These are phyloP conservation scores for Anolis carolinensis DNA, from an alignment of 2,113 vertebrate species.

Conservation along the genomic window DNA sequence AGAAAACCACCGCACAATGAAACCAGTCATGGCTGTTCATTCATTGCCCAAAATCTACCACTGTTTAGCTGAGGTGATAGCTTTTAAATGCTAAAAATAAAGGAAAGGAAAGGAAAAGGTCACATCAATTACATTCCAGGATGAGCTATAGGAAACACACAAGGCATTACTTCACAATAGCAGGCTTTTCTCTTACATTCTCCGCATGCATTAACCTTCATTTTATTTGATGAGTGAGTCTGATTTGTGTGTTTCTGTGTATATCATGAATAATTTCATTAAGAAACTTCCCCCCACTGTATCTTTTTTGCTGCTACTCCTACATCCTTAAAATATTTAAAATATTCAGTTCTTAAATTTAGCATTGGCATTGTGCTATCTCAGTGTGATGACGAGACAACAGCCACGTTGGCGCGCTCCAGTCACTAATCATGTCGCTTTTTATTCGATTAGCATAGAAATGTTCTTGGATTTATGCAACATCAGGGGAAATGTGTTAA, in stretches of 20 bases:
- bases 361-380: constrained; percentile 72
- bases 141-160: constrained; percentile 68
- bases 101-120: constrained; percentile 38
- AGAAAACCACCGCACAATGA: constrained; percentile 8
- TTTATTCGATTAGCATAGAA: constrained; percentile 82
- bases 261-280: constrained; percentile 84
- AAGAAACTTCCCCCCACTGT: constrained; percentile 75
- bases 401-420: constrained; percentile 76
- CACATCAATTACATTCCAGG: constrained; percentile 68
- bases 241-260: constrained; percentile 68
- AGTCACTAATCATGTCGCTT: constrained; percentile 77
- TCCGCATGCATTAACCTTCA: constrained; percentile 83
- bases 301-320: constrained; percentile 57
- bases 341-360: constrained; percentile 74
- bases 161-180: constrained; percentile 55
- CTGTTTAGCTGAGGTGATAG: constrained; percentile 49
- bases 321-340: constrained; percentile 76
- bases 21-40: no score
- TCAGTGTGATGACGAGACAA: constrained; percentile 76
- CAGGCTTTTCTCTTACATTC: constrained; percentile 68
- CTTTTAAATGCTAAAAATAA: constrained; percentile 47
- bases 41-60: constrained; percentile 33
- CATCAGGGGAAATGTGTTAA: constrained; percentile 72
- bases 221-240: constrained; percentile 78
- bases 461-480: constrained; percentile 72